Conservation (phyloP, 2,888 invertebrate genomes). For the Cremastinae sp. region DNA sequence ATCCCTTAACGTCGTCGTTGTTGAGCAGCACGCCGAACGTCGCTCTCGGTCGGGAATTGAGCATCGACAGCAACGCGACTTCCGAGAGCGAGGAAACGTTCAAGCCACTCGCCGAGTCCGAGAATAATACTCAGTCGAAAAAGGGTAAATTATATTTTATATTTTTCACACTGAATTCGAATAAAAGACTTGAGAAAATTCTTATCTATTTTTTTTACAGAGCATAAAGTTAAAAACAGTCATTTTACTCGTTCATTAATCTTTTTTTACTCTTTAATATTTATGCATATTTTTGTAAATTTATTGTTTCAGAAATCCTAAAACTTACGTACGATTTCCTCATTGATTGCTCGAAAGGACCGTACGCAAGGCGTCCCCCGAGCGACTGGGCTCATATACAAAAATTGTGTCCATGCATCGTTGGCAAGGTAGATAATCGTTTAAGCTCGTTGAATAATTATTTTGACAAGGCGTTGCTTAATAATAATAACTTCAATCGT, state of each 20-base stretch:
- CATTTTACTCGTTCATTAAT: too few relatives aligned
- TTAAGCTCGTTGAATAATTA: conserved; percentile 69
- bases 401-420: conserved; percentile 81
- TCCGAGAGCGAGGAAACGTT: conserved; percentile 76
- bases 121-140: conserved; percentile 64
- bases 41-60: conserved; percentile 68
- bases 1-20: conserved; percentile 45
- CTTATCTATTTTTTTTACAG: too few relatives aligned
- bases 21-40: conserved; percentile 49
- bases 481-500: conserved; percentile 56
- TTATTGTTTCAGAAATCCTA: conserved; percentile 71
- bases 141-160: too few relatives aligned
- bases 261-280: too few relatives aligned
- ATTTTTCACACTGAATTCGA: too few relatives aligned
- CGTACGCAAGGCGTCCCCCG: conserved; percentile 82
- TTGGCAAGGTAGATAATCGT: conserved; percentile 81
- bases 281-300: too few relatives aligned
- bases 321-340: conserved; percentile 81
- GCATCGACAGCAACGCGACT: conserved; percentile 72
- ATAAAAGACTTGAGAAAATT: too few relatives aligned
- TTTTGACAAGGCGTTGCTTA: conserved; percentile 50
- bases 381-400: conserved; percentile 82
- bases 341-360: conserved; percentile 82
- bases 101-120: conserved; percentile 69
- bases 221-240: too few relatives aligned